Conservation (phyloP, 2,797 vertebrate species). For the Scleropages formosus region DNA sequence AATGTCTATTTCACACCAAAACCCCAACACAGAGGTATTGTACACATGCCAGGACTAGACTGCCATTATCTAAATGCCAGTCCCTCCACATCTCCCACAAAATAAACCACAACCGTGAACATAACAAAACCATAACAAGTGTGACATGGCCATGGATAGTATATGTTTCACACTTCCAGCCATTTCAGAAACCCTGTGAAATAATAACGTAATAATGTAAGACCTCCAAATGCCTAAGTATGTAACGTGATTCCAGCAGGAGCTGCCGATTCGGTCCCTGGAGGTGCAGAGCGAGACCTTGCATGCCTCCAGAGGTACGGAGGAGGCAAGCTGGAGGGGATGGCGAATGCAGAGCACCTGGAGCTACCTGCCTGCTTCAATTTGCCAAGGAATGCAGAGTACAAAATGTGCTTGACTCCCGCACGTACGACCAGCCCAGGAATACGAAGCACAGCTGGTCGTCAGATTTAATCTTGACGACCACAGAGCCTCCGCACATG, state of each 20-base stretch:
- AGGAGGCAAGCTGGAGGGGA: not conserved
- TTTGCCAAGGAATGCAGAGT: not conserved
- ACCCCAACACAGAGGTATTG: no score
- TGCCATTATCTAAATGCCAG: no score
- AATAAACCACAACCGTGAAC: no score
- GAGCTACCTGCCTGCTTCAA: not conserved
- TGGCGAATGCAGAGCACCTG: not conserved
- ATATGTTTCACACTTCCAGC: no score
- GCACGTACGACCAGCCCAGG: no score
- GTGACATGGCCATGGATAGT: no score
- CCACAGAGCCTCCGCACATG: not conserved
- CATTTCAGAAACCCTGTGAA: no score
- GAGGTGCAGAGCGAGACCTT: not conserved
- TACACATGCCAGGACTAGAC: no score
- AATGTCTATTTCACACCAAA: no score
- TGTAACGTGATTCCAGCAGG: not conserved
- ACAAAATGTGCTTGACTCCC: not conserved
- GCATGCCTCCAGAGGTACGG: not conserved
- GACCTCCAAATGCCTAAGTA: not conserved
- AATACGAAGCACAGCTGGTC: not conserved
- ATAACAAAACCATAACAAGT: no score
- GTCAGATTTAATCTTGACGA: not conserved
- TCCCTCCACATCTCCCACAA: no score
- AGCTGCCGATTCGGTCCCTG: not conserved
- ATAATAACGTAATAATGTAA: no score